Evolutionary conservation across 2,797 vertebrate genomes (phyloP), one percentile per base, ranked within the genome.

Genomic region (Malacoraja senta): DNA sequence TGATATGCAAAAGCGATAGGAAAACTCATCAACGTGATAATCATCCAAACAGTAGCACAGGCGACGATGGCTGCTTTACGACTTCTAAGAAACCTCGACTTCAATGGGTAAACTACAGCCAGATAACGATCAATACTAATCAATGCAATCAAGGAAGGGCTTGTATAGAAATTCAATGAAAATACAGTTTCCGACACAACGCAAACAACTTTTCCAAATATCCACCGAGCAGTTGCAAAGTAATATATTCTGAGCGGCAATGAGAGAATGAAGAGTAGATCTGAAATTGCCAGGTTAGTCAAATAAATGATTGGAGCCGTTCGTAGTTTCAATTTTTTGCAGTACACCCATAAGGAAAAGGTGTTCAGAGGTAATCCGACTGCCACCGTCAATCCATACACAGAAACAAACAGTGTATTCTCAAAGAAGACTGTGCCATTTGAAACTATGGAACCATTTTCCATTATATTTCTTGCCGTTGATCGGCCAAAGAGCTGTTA

Each of bases 31-130:
- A 19, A 0, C 32, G 94, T 0, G 71, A 96, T 63, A 12, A 94
- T 44, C 32, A 95, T 26, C 95, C 96, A 96, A 13, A 95, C 88
- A 0, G 95, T 0, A 0, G 0, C 90, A 0, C 92, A 94, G 10
- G 94, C 95, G 93, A 93, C 96, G 29, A 90, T 93, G 38, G 96
- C 95, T 0, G 94, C 94, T n/a, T 94, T 77, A 0, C 15, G 0
- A 0, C 94, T 96, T 15, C 96, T 94, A 72, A n/a, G 58, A 93
- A n/a, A 76, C 24, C 29, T 91, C 38, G 76, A 77, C 8, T 77
- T 29, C 9, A 77, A 13, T 0, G 76, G 76, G 13, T 77, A 29
- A 77, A 77, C 76, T 13, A 77, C 10, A n/a, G 76, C 76, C 12
- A 77, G n/a, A 77, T 77, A 77, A 29, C 76, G 76, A 77, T 77